A percentile compares a stretch with the other conserved stretches of the same genome.
Conservation (phyloP, 2,797 vertebrate genomes). For the Mareca penelope region DNA sequence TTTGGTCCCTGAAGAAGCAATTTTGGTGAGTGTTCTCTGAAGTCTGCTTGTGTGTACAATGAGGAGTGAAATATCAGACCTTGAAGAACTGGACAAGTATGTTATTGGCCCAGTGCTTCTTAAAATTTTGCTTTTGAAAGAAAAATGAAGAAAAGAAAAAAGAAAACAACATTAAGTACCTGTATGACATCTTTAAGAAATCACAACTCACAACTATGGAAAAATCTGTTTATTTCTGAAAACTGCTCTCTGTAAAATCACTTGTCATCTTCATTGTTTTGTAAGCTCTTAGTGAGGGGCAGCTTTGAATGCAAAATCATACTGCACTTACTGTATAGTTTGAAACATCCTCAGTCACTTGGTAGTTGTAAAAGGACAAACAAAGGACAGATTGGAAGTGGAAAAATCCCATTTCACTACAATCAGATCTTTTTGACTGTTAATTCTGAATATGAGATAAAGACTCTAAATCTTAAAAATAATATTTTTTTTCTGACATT, state of each 20-base stretch:
- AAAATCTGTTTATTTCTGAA: neutral
- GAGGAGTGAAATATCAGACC: neutral
- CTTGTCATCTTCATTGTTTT: neutral
- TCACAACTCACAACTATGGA: accelerated
- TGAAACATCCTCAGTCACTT: neutral
- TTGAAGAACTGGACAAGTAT: neutral
- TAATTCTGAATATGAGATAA: neutral
- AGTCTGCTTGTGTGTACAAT: neutral
- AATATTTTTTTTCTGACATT: neutral
- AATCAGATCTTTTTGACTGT: neutral
- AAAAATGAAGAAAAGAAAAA: too few relatives aligned
- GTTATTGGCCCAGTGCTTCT: neutral
- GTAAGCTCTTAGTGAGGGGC: neutral
- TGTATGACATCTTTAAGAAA: neutral
- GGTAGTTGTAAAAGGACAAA: neutral
- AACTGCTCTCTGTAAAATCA: neutral
- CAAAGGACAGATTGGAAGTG: neutral
- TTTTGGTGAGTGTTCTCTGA: neutral
- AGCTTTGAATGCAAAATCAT: neutral
- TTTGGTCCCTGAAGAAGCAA: neutral
- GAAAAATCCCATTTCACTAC: neutral
- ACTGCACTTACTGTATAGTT: neutral
- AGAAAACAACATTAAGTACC: too few relatives aligned
- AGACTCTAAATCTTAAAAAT: neutral
- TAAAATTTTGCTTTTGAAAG: neutral